Evolutionary conservation across 2,888 invertebrate genomes (phyloP), one percentile per base, ranked within the genome.

Genomic region (Diogma glabrata): DNA sequence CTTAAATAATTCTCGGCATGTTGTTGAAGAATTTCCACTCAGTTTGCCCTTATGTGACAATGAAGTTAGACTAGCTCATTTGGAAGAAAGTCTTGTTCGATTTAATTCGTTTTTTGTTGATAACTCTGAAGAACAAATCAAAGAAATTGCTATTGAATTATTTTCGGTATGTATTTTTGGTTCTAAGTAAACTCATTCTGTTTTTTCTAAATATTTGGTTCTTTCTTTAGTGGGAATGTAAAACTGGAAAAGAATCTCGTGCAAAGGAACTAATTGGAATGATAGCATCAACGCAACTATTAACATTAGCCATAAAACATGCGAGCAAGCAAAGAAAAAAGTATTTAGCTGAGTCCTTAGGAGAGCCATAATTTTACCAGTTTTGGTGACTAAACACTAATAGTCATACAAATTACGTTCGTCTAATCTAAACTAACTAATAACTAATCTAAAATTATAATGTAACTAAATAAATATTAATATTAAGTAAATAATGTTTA

Each of bases 121-220:
- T 3, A 79, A 81, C 24, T 75, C 80, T 12, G 78, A 81, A n/a
- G 83, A 82, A 65, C 69, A 75, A 17, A 75, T 82, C 2, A 79
- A 84, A 56, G 87, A 91, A 64, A 79, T 84, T 5, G 79, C 92
- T n/a, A 78, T 95, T 57, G 90, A 90, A 69, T 69, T 93, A 46
- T 94, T 95, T 72, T 90, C 90, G 45, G 87, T 94, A 69, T 77
- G 93, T 2, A n/a, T n/a, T n/a, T n/a, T n/a, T n/a, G n/a, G n/a
- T n/a, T n/a, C n/a, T n/a, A n/a, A n/a, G n/a, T n/a, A n/a, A n/a
- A n/a, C n/a, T n/a, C n/a, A n/a, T n/a, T n/a, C n/a, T n/a, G n/a
- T n/a, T n/a, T n/a, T n/a, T n/a, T n/a, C n/a, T n/a, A n/a, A n/a
- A n/a, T n/a, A n/a, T n/a, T n/a, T n/a, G n/a, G n/a, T n/a, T n/a